phyloP scores from a whole-genome alignment of 2,797 vertebrate species.

The Pseudocheirus occidentalis region DNA sequence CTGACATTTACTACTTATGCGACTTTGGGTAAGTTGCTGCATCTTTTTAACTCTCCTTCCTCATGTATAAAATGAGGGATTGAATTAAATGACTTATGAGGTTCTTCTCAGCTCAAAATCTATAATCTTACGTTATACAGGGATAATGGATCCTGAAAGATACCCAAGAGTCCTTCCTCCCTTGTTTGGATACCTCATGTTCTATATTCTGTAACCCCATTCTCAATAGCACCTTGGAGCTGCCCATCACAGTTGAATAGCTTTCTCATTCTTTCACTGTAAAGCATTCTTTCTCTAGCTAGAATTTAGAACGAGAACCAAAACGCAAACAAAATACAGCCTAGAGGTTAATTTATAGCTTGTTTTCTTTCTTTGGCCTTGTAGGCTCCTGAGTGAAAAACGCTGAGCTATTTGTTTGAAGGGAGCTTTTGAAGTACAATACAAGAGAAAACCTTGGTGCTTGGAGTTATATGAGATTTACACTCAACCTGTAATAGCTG shows the following conservation, averaged over 20 bases:
- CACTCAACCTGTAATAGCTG: background rate
- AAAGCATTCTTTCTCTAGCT: background rate
- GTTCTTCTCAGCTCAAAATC: background rate
- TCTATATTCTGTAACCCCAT: background rate
- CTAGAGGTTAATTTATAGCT: background rate
- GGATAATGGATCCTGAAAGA: background rate
- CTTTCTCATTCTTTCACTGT: constrained; percentile 18
- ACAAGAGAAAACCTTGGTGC: rapidly evolving
- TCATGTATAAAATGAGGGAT: background rate
- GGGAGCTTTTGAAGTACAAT: constrained; percentile 43
- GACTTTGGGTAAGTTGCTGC: background rate
- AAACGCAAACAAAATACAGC: constrained; percentile 47
- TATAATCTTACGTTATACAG: background rate
- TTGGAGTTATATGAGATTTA: background rate
- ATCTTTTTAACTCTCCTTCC: background rate
- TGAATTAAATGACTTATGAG: background rate
- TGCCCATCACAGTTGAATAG: background rate
- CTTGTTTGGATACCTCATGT: background rate
- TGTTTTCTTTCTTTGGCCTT: constrained; percentile 48
- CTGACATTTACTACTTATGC: background rate
- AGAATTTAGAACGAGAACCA: constrained; percentile 45
- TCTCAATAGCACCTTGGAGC: background rate
- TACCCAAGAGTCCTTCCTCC: background rate
- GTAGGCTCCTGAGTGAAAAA: constrained; percentile 31
- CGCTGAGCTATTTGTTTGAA: constrained; percentile 20